Base-by-base conservation (phyloP, 1,140 invertebrate genomes). In the Drosophila paulistorum region DNA sequence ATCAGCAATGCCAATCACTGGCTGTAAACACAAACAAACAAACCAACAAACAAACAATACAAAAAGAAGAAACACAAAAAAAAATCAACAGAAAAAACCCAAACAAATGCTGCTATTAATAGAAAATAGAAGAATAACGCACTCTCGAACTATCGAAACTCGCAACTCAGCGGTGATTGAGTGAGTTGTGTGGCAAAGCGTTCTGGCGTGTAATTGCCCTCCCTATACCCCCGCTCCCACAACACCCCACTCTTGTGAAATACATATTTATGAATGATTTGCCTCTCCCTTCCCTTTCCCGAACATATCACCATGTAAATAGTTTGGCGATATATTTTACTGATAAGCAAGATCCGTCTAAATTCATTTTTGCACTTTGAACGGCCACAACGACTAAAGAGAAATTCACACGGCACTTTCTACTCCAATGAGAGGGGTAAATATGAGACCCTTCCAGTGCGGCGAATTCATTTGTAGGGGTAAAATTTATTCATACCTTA, bases 61-160 rank as follows among this genome's bases (percentile, higher is more conserved):
- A 35, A 68, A 65, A 6, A 75, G 75, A 75, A 65, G 72, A 68
- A 65, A 23, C 14, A 17, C 14, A 17, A n/a, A 35, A 33, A 39
- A 71, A 73, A 74, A 39, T 42, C 35, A 33, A 33, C 17, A 17
- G n/a, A 71, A 73, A 74, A 39, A 55, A 35, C 33, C 17, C 33
- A 17, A 51, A 51, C 45, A 51, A 51, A 51, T 59, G 64, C 45
- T 45, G 13, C 79, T 85, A 85, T 85, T 85, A 73, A 87, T 85
- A 85, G 75, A 65, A 45, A 61, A 59, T 85, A 73, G 79, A 82
- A 85, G 75, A 65, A 45, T 57, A 59, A 33, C 69, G 41, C 68
- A 64, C 63, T 72, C 61, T 45, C 65, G 30, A 78, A 60, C 61
- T 14, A 51, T 58, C 39, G 57, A 11, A 65, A 68, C 57, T 60